These are phyloP conservation scores for Neodiprion lecontei DNA, from an alignment of 1,140 invertebrate genomes.

Conservation along the genomic window DNA sequence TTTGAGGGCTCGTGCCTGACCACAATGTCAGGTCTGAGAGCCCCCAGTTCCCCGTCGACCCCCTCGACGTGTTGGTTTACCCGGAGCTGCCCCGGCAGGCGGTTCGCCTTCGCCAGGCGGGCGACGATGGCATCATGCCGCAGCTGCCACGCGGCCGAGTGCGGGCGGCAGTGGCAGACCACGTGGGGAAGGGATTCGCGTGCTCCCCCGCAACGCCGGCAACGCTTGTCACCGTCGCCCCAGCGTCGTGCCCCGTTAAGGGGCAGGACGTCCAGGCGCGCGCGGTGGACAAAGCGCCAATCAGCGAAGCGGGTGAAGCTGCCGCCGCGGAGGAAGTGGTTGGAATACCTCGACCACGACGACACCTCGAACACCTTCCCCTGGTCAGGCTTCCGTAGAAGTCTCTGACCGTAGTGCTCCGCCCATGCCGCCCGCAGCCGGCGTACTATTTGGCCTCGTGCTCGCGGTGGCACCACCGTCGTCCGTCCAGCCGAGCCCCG, in stretches of 20 bases:
- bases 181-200: constrained; percentile 16
- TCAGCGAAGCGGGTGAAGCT: no score
- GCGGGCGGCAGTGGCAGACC: constrained; percentile 37
- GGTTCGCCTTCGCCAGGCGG: constrained; percentile 19
- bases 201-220: constrained; percentile 35
- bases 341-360: no score
- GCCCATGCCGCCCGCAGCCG: no score
- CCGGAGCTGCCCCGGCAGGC: constrained; percentile 9
- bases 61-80: constrained; percentile 24
- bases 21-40: constrained; percentile 44
- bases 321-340: no score
- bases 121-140: constrained; percentile 29
- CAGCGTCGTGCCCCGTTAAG: constrained; percentile 38
- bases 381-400: no score
- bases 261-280: constrained; percentile 40
- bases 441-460: no score
- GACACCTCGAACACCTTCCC: no score
- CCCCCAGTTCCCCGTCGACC: constrained; percentile 18
- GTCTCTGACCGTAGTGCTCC: no score
- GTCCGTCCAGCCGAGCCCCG: no score
- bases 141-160: constrained; percentile 19
- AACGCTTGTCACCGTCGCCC: constrained; percentile 30
- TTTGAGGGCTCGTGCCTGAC: constrained; percentile 33
- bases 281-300: no score
- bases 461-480: no score